These are phyloP conservation scores for Galerucella calmariensis DNA, from an alignment of 2,888 invertebrate species.

Conservation along the genomic window DNA sequence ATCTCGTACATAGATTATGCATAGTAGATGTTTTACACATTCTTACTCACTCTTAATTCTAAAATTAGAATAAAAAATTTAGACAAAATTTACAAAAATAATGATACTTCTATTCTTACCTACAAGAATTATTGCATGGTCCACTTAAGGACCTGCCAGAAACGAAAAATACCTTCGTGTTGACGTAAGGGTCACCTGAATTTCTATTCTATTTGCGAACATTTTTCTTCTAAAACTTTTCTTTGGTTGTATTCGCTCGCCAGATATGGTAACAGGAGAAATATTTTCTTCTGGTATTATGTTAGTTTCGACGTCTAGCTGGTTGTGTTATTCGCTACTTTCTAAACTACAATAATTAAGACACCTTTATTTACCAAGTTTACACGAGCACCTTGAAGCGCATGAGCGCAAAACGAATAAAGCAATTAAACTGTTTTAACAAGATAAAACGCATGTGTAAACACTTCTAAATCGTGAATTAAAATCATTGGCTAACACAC, in stretches of 20 bases:
- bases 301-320: too few species aligned
- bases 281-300: too few species aligned
- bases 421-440: too few species aligned
- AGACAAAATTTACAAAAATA: not conserved
- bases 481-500: too few species aligned
- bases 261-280: not conserved
- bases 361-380: too few species aligned
- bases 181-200: not conserved
- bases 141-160: not conserved
- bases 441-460: too few species aligned
- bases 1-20: not conserved
- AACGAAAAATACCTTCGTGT: not conserved
- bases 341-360: too few species aligned
- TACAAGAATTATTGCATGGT: not conserved
- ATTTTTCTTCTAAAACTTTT: not conserved
- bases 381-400: too few species aligned
- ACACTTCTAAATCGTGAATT: too few species aligned
- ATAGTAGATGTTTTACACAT: constrained; percentile 47
- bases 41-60: constrained; percentile 38
- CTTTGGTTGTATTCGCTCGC: not conserved
- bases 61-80: not conserved
- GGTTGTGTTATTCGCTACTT: too few species aligned
- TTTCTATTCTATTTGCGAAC: constrained; percentile 4
- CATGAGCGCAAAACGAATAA: too few species aligned
- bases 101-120: not conserved